Evolutionary conservation across 1,140 invertebrate genomes (phyloP).

Genomic region (Papilio xuthus): DNA sequence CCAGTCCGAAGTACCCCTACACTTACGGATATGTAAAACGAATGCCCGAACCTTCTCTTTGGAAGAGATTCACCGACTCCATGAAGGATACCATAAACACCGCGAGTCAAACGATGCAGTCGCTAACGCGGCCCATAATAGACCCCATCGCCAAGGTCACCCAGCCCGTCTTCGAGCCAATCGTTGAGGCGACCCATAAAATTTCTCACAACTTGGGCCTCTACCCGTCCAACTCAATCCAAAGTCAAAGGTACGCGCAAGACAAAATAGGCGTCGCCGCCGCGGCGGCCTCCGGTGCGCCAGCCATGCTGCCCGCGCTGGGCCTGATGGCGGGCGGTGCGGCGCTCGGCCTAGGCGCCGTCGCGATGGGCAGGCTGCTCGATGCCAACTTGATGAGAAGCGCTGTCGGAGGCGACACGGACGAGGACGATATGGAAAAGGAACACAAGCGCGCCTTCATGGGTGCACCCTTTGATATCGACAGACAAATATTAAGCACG

Average conservation of each 20-base stretch:
- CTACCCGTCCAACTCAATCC: constrained; percentile 71
- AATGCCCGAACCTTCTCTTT: constrained; percentile 84
- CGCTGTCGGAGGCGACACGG: constrained; percentile 66
- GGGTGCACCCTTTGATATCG: constrained; percentile 68
- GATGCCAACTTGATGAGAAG: constrained; percentile 85
- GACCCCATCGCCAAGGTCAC: constrained; percentile 86
- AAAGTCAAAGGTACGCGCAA: constrained; percentile 81
- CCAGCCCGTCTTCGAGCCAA: constrained; percentile 86
- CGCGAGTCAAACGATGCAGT: constrained; percentile 86
- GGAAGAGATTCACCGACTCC: constrained; percentile 87
- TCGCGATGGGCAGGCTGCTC: constrained; percentile 87
- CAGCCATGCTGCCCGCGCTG: constrained; percentile 87
- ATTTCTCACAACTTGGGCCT: constrained; percentile 89
- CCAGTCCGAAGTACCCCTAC: constrained; percentile 80
- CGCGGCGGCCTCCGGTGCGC: constrained; percentile 77
- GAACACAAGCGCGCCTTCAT: constrained; percentile 83
- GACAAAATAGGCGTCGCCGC: constrained; percentile 87
- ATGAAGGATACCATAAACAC: constrained; percentile 87
- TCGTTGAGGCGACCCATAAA: constrained; percentile 89
- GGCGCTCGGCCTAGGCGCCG: constrained; percentile 88
- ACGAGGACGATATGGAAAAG: constrained; percentile 76
- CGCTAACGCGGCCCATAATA: constrained; percentile 85
- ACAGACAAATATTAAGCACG: constrained; percentile 72
- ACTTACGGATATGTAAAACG: constrained; percentile 80
- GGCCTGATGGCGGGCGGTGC: constrained; percentile 90